Base-by-base conservation (phyloP, 2,888 invertebrate genomes). In the Galerucella pusilla region DNA sequence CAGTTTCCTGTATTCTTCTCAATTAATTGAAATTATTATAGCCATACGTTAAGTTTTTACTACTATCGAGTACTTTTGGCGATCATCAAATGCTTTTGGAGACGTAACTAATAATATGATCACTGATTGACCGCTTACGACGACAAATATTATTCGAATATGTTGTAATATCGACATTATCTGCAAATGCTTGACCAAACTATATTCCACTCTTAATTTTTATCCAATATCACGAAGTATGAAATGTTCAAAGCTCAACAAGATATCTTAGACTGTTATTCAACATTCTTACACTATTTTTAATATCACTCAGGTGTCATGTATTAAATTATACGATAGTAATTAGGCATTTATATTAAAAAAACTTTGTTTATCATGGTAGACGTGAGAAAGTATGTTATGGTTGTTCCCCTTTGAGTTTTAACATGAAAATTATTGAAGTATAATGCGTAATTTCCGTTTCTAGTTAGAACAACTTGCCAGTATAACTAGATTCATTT, bases 361-460 rank as follows among this genome's bases (percentile, higher is more conserved):
- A 61, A 69, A 69, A 61, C 10, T 25, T 5, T 54, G 35, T 67
- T 67, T 35, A 54, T n/a, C 61, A n/a, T 45, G 80, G 52, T 66
- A 72, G 73, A 80, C 80, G 81, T 80, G 81, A 81, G 80, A 81
- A 80, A 54, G 28, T 25, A 42, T 25, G 2, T 14, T 60, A 60
- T 67, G n/a, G n/a, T 7, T 42, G 73, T 78, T 76, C 79, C 80
- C 80, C 76, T 69, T 80, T 78, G 77, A 79, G 81, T 83, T 81
- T 80, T 77, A 80, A 82, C 80, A 80, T 82, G 82, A 82, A 84
- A 84, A 84, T 83, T 82, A 84, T 83, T 80, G 79, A 79, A 77
- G 79, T 65, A 11, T 84, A 85, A 85, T 83, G 83, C 79, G 80
- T 81, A 80, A 83, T 83, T 84, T 84, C 84, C 85, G 84, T 77